Conservation (phyloP, 2,888 invertebrate species). For the Agonopterix heracliana region DNA sequence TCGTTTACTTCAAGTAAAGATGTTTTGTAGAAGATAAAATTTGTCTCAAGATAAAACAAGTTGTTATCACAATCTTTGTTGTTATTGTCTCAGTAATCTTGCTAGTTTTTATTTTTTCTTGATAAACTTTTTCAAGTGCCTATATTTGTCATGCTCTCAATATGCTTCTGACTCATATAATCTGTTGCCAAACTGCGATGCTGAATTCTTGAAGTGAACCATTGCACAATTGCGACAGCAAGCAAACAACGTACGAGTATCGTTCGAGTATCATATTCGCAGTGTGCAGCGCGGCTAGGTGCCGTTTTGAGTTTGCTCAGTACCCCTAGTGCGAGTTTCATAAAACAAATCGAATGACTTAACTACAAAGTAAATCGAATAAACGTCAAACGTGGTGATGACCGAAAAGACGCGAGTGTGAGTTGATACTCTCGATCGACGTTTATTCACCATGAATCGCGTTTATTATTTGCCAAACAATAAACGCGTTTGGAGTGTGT, state of each 20-base stretch:
- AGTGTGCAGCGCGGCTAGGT: slow-evolving; percentile 13
- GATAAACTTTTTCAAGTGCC: not conserved
- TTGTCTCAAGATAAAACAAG: not conserved
- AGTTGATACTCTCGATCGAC: no score
- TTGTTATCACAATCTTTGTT: not conserved
- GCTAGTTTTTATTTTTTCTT: not conserved
- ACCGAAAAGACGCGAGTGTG: no score
- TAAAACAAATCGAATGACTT: no score
- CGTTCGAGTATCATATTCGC: slow-evolving; percentile 28
- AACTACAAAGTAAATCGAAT: no score
- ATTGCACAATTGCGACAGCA: slow-evolving; percentile 17
- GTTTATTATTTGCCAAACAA: no score
- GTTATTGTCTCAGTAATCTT: not conserved
- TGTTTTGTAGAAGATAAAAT: no score
- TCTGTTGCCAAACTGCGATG: not conserved
- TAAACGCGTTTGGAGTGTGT: no score
- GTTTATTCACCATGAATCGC: no score
- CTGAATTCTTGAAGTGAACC: slow-evolving; percentile 11
- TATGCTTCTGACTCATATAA: not conserved
- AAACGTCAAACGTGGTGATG: no score
- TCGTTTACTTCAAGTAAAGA: no score
- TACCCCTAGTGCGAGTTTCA: no score
- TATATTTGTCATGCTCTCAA: not conserved
- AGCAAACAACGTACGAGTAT: not conserved
- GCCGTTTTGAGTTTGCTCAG: slow-evolving; percentile 49